Base-by-base conservation (phyloP, 1,140 invertebrate genomes). In the Dolichoris vasculosae region DNA sequence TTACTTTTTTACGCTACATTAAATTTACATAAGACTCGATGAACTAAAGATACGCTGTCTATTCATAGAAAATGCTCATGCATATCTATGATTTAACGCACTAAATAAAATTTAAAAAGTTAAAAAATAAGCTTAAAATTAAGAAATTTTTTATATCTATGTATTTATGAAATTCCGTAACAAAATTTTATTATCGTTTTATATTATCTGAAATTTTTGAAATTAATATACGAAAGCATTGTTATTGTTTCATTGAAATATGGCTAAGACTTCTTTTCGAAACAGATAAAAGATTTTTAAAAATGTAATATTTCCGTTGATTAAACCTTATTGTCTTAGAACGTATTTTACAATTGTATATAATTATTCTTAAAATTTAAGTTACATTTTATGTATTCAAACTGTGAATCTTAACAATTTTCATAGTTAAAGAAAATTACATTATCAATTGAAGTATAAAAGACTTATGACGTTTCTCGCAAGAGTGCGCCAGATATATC, bases 1-100 rank as follows among this genome's bases (percentile, higher is more conserved):
- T 23, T 73, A 51, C 7, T 32, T 55, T 75, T 75, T 83, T 83
- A n/a, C 81, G 48, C n/a, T 30, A 20, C 48, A 23, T 17, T 38
- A n/a, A n/a, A 76, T 76, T 76, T 76, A 43, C 82, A 83, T 76
- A 76, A 76, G 71, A 48, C 48, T 83, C 30, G 82, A 17, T 40
- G 48, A 76, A 83, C 82, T 83, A 83, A 64, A 80, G 55, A 83
- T 59, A 63, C 71, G 6, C n/a, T 59, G 15, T 75, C 82, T 83
- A 82, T 82, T 82, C 69, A 73, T 73, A 82, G 67, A 55, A 59
- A 48, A 32, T 46, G 11, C 30, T 73, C 67, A 30, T 40, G 67
- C 32, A 30, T 73, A 35, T 82, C 46, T 40, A 73, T 55, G 69
- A 40, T 73, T 71, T 81, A 64, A 48, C 43, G 40, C 59, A 26